These are phyloP conservation scores for Dorcus parallelipipedus DNA, from an alignment of 2,888 invertebrate species.

Conservation along the genomic window DNA sequence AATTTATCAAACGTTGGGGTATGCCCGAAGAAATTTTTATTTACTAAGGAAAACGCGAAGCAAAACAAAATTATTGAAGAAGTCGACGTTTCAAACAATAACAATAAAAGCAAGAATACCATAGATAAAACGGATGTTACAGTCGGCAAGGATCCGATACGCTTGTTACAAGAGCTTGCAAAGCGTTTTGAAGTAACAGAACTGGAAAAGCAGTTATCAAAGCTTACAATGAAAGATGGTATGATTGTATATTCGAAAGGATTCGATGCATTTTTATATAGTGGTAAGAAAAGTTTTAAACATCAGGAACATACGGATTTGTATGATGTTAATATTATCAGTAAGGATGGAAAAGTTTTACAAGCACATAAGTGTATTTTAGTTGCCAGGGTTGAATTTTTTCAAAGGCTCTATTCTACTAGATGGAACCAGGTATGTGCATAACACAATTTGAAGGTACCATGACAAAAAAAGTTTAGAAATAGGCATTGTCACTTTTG, in stretches of 20 bases:
- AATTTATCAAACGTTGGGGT: slow-evolving; percentile 57
- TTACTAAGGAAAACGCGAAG: not conserved
- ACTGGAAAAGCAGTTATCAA: slow-evolving; percentile 54
- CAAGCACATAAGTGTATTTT: slow-evolving; percentile 79
- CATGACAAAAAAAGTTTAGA: not conserved
- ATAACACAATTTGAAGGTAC: not conserved
- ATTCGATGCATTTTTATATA: slow-evolving; percentile 23
- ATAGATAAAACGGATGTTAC: not conserved
- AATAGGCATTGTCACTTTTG: not conserved
- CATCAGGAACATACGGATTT: slow-evolving; percentile 33
- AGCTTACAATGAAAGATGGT: slow-evolving; percentile 35
- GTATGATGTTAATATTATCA: slow-evolving; percentile 43
- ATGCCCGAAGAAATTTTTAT: slow-evolving; percentile 35
- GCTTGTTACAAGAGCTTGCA: slow-evolving; percentile 56
- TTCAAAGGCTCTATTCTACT: slow-evolving; percentile 76
- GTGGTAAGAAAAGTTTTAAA: slow-evolving; percentile 17
- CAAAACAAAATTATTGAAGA: not conserved
- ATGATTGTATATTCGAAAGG: slow-evolving; percentile 19
- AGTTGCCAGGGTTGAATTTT: slow-evolving; percentile 79
- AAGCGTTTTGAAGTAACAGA: slow-evolving; percentile 54
- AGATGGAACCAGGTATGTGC: slow-evolving; percentile 69
- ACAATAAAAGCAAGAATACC: not conserved
- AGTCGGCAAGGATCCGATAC: slow-evolving; percentile 52
- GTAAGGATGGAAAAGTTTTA: slow-evolving; percentile 46
- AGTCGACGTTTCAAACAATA: not conserved